Percentiles rank a stretch among this genome's conserved stretches.
phyloP scores from a whole-genome alignment of 2,888 invertebrate genomes.

The Ornithoptera priamus region DNA sequence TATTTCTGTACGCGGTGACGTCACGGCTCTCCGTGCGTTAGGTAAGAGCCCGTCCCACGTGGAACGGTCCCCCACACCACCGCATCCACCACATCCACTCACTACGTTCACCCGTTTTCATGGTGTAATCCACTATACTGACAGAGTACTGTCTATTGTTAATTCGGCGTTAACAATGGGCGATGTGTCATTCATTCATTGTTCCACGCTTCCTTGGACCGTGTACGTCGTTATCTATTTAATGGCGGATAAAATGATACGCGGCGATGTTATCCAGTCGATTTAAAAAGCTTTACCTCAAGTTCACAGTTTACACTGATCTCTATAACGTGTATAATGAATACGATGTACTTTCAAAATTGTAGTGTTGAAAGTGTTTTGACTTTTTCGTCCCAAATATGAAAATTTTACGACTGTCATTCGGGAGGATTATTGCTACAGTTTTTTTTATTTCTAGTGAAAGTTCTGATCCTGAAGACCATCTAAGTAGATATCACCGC shows the following conservation, averaged over 20 bases:
- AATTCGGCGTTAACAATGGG: constrained; percentile 33
- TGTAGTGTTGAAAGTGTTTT: too few species aligned
- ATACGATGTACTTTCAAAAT: too few species aligned
- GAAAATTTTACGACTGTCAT: too few species aligned
- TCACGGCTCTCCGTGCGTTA: constrained; percentile 61
- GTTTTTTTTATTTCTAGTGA: too few species aligned
- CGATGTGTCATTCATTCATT: constrained; percentile 28
- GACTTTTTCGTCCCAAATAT: too few species aligned
- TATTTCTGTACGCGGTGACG: constrained; percentile 61
- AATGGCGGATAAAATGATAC: background rate
- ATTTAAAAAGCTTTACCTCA: background rate
- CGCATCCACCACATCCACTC: background rate
- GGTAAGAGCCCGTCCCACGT: constrained; percentile 34
- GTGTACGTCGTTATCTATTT: constrained; percentile 6
- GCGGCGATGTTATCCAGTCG: background rate
- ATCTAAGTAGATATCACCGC: too few species aligned
- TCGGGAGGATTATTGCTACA: too few species aligned
- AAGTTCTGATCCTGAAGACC: too few species aligned
- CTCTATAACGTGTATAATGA: too few species aligned
- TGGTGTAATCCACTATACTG: constrained; percentile 1
- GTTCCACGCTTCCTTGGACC: background rate
- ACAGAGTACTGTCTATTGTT: constrained; percentile 24
- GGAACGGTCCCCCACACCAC: constrained; percentile 20
- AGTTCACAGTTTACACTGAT: background rate
- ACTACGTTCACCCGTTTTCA: background rate